Evolutionary conservation across 2,797 vertebrate genomes (phyloP), one percentile per base, ranked within the genome.

Genomic region (Xenopus petersii): DNA sequence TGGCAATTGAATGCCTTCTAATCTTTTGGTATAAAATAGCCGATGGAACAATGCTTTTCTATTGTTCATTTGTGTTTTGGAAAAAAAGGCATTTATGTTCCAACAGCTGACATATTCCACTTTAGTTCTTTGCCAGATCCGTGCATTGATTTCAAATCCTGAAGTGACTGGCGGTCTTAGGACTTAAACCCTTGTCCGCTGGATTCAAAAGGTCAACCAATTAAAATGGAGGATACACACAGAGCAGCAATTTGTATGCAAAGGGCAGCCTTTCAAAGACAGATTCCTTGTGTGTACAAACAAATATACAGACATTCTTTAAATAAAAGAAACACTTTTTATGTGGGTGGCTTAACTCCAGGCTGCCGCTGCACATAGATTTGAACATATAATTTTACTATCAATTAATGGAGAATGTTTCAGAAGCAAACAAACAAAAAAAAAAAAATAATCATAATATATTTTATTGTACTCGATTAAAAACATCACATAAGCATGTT

Each of bases 201-300:
- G 73, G 83, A 87, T 75, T 87, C 86, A 82, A 89, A 93, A 89
- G 87, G 86, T 89, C 85, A 89, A 70, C 82, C 83, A 85, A 85
- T 89, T 88, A 91, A 86, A 88, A 89, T 82, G 82, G 67, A 77
- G 74, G 81, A 87, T 82, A 83, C 85, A 88, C 82, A 81, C 62
- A 79, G 80, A 80, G 55, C 51, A 80, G 81, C 83, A 81, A 89
- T 89, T 89, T 87, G 86, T 88, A 91, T 89, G 86, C 87, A 87
- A 87, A 89, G 80, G 75, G 80, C 82, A 85, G 86, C 87, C 88
- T 89, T 89, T 89, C 83, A 85, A 82, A 82, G 4, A 30, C 26
- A 30, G 75, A 81, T 67, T 83, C 83, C 82, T 82, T 75, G 79
- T 85, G 85, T 84, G 80, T 80, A 83, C 80, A 82, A 83, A 65